Percentiles rank a stretch among this genome's conserved stretches.
These are phyloP conservation scores for Eutolmus rufibarbis DNA, from an alignment of 2,888 invertebrate genomes.

Conservation along the genomic window DNA sequence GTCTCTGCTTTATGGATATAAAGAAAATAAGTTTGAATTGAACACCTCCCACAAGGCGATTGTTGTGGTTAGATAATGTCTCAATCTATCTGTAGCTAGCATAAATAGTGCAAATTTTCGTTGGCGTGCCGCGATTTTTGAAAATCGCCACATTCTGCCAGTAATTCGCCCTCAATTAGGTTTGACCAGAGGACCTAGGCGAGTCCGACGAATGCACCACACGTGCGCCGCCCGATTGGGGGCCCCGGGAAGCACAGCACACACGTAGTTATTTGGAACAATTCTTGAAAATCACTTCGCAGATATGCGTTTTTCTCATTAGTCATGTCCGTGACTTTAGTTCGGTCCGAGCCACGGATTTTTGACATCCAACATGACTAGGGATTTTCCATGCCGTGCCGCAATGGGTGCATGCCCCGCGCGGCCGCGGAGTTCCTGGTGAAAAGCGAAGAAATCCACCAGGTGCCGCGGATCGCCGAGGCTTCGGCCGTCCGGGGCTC, in stretches of 20 bases:
- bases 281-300: slow-evolving; percentile 16
- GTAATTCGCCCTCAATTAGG: background rate
- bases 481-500: background rate
- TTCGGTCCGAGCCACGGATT: background rate
- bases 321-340: slow-evolving; percentile 23
- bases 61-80: background rate
- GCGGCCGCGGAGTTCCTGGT: background rate
- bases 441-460: slow-evolving; percentile 31
- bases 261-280: background rate
- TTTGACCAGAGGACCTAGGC: background rate
- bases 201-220: background rate
- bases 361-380: slow-evolving; percentile 25
- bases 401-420: background rate
- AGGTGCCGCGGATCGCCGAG: slow-evolving; percentile 8
- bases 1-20: background rate
- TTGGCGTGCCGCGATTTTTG: background rate
- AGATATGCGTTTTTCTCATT: slow-evolving; percentile 22
- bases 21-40: background rate
- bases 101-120: background rate
- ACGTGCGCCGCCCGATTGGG: background rate
- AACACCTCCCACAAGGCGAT: background rate
- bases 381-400: background rate
- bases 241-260: background rate
- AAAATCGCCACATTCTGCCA: background rate
- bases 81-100: background rate